A percentile compares a stretch with the other conserved stretches of the same genome.
Evolutionary conservation across 2,113 vertebrate species (phyloP).

Genomic region (Indri indri): DNA sequence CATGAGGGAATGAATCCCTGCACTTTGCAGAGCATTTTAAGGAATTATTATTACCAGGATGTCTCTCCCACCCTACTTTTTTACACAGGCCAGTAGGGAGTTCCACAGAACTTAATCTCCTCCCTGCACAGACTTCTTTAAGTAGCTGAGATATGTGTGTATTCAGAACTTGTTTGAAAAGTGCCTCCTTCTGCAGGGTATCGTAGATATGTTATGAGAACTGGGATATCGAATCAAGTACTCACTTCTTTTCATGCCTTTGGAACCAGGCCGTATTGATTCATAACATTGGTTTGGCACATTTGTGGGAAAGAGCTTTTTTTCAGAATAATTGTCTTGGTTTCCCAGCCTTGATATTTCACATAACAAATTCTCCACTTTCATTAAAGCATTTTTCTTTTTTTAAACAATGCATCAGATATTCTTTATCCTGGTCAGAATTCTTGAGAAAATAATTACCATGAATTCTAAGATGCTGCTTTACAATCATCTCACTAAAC

Average conservation of each 20-base stretch:
- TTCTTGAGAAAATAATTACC: neutral
- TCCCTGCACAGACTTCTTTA: neutral
- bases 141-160: neutral
- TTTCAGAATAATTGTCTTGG: conserved; percentile 33
- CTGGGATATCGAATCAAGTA: neutral
- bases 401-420: neutral
- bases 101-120: neutral
- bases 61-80: neutral
- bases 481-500: neutral
- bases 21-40: neutral
- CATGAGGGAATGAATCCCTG: neutral
- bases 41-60: neutral
- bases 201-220: neutral
- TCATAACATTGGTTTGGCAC: neutral
- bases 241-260: neutral
- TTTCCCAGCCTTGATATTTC: neutral
- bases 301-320: neutral
- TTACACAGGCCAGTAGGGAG: neutral
- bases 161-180: conserved; percentile 8
- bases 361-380: conserved; percentile 9
- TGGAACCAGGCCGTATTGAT: neutral
- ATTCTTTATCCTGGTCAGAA: neutral
- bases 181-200: neutral
- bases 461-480: neutral
- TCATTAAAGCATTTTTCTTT: neutral